A percentile compares a stretch with the other conserved stretches of the same genome.
Conservation (phyloP, 2,797 vertebrate genomes). For the Chelidonichthys spinosus region DNA sequence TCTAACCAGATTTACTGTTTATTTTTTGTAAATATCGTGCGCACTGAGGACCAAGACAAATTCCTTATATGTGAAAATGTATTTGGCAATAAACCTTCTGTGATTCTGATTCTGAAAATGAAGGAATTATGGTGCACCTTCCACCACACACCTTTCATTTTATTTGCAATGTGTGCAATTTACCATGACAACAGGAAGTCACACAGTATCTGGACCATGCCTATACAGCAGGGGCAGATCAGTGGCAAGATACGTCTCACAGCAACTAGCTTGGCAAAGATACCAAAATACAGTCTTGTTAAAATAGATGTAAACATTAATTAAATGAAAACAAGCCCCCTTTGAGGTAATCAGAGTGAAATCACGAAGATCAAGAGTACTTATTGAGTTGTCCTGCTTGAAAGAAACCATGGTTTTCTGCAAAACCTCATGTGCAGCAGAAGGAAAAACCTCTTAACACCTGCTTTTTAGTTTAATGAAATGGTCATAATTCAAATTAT, state of each 20-base stretch:
- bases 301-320: too few species aligned
- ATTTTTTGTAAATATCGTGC: too few species aligned
- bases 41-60: too few species aligned
- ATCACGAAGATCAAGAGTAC: conserved; percentile 12
- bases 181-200: not conserved
- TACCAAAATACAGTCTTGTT: too few species aligned
- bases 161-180: conserved; percentile 2
- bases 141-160: not conserved
- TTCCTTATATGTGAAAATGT: too few species aligned
- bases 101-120: not conserved
- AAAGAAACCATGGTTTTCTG: conserved; percentile 2
- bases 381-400: not conserved
- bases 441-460: not conserved
- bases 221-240: not conserved
- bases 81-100: too few species aligned
- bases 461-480: not conserved
- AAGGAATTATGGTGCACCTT: not conserved
- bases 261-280: not conserved
- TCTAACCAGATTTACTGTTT: not conserved
- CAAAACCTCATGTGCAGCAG: not conserved
- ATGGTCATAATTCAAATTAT: not conserved
- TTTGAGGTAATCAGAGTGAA: conserved; percentile 20
- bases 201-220: not conserved
- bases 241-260: not conserved
- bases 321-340: not conserved